phyloP scores from a whole-genome alignment of 2,113 vertebrate genomes.

The Pyrgilauda ruficollis region DNA sequence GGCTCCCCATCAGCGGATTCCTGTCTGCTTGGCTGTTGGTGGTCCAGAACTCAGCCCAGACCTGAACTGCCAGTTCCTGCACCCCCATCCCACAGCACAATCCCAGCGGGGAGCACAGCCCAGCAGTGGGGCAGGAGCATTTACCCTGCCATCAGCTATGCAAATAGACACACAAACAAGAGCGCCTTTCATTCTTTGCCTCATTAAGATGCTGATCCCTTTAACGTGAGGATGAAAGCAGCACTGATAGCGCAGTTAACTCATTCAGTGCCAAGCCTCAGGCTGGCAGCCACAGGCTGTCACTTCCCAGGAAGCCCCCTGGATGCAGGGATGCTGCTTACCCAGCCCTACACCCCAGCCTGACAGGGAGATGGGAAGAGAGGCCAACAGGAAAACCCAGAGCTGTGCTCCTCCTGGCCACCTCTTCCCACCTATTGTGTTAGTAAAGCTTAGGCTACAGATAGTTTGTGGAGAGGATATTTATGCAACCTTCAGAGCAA shows the following conservation, averaged over 20 bases:
- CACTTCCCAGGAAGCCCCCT: not conserved
- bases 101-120: not conserved
- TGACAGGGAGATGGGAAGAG: not conserved
- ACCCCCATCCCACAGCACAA: not conserved
- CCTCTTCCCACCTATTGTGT: not conserved
- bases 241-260: not conserved
- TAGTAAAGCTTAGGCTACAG: not conserved
- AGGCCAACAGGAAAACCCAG: not conserved
- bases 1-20: not conserved
- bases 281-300: not conserved
- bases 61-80: not conserved
- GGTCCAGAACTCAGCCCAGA: not conserved
- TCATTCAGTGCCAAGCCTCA: not conserved
- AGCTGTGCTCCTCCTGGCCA: not conserved
- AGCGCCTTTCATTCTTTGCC: not conserved
- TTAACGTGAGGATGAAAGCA: not conserved
- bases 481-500: not conserved
- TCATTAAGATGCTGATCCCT: constrained; percentile 13
- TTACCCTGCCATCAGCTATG: not conserved
- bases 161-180: not conserved
- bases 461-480: not conserved
- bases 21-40: not conserved
- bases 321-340: not conserved
- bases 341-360: not conserved
- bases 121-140: not conserved